Base-by-base conservation (phyloP, 2,888 invertebrate genomes). In the Hirtodrosophila duncani region DNA sequence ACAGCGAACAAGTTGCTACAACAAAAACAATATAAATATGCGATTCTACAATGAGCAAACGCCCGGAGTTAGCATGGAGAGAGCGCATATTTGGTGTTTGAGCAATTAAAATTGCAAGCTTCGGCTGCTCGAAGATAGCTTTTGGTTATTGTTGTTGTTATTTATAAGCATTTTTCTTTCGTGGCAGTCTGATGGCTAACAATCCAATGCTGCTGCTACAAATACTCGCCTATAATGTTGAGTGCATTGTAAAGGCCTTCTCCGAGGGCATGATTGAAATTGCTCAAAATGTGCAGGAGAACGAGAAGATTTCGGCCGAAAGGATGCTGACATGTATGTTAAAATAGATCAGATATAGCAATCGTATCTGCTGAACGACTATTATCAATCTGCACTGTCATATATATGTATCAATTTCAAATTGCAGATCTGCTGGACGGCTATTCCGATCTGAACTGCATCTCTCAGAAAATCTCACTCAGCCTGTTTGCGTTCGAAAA, bases 181-280 rank as follows among this genome's bases (percentile, higher is more conserved):
- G 2, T n/a, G n/a, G n/a, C 56, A 90, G 90, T 67, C 83, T 90
- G 45, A 88, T 89, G 75, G 87, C 87, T 38, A 85, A 88, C 56
- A 91, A 92, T 86, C 89, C 91, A 21, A 90, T 91, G 82, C 90
- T 91, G 70, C 84, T 92, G 58, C 90, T 91, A 77, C 89, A 91
- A 85, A 88, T 91, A 72, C 86, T 92, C 66, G 90, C 91, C 77
- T 89, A 89, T 64, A 91, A 91, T 83, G 89, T 91, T 9, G 89
- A 90, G 74, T 91, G 91, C 81, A 89, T 91, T 84, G 90, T 92
- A 26, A 89, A 90, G 63, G 89, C 91, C 59, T 92, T 91, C 64
- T 83, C 85, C 31, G 85, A 84, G 64, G 86, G 87, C 29, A 80
- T 87, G 64, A 77, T 83, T 18, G 85, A 86, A 83, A 89, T 85